Evolutionary conservation across 2,113 vertebrate species (phyloP).

Genomic region (Hucho hucho): DNA sequence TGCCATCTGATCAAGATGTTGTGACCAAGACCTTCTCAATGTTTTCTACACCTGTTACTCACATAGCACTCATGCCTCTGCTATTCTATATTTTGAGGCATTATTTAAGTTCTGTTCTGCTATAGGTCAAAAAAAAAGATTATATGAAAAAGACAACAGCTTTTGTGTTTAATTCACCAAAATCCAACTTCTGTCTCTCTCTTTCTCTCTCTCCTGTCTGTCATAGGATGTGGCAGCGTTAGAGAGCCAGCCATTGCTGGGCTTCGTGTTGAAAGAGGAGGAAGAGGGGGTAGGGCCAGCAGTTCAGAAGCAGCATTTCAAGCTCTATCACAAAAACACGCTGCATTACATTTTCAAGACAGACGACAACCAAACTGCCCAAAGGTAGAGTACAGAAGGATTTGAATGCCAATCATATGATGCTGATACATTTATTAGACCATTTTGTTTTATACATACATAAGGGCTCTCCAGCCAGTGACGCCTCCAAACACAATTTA

Average conservation of each 20-base stretch:
- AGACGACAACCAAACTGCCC: conserved; percentile 84
- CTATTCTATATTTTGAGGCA: too few species aligned
- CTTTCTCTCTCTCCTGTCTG: background rate
- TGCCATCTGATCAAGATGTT: background rate
- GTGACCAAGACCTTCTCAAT: too few species aligned
- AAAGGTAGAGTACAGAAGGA: conserved; percentile 75
- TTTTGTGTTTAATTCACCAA: background rate
- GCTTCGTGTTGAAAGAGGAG: conserved; percentile 87
- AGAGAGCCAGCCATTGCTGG: conserved; percentile 93
- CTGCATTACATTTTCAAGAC: conserved; percentile 92
- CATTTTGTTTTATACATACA: too few species aligned
- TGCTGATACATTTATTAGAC: too few species aligned
- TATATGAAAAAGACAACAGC: background rate
- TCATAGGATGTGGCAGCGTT: conserved; percentile 91
- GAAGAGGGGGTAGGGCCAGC: conserved; percentile 5
- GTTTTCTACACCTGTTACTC: too few species aligned
- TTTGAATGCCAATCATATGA: background rate
- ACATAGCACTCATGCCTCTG: too few species aligned
- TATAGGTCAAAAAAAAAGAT: too few species aligned
- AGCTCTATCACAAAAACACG: conserved; percentile 92
- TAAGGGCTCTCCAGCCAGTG: too few species aligned
- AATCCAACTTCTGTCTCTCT: background rate
- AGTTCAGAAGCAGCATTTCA: conserved; percentile 79
- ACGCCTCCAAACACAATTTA: too few species aligned
- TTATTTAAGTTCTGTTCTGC: background rate